Percentiles rank a stretch among this genome's conserved stretches.
Evolutionary conservation across 1,140 invertebrate genomes (phyloP).

Genomic region (Sarcophaga peregrina): DNA sequence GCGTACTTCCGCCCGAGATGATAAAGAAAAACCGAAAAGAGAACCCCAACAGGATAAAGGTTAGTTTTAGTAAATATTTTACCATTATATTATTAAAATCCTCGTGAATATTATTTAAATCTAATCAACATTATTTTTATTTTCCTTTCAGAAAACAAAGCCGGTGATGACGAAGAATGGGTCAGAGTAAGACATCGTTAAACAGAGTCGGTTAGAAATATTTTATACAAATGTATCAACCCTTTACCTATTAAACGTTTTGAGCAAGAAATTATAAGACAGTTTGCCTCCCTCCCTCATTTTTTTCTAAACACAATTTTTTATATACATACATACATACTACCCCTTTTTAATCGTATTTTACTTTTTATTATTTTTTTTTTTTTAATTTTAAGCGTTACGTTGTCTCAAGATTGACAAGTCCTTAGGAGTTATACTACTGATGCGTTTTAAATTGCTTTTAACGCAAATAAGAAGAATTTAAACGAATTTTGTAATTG

Average conservation of each 20-base stretch:
- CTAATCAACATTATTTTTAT: not conserved
- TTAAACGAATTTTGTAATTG: not conserved
- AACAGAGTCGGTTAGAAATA: constrained; percentile 33
- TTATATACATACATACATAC: constrained; percentile 33
- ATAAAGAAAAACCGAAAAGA: constrained; percentile 55
- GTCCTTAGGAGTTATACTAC: no score
- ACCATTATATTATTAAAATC: not conserved
- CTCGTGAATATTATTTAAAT: not conserved
- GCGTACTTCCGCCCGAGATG: constrained; percentile 60
- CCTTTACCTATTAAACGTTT: not conserved
- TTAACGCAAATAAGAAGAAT: not conserved
- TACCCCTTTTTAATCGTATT: constrained; percentile 31
- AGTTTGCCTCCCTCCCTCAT: constrained; percentile 19
- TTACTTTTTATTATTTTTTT: constrained; percentile 20
- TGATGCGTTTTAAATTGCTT: no score
- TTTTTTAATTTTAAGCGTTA: constrained; percentile 38
- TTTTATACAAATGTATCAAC: not conserved
- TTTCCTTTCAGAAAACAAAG: constrained; percentile 57
- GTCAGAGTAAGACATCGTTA: constrained; percentile 64
- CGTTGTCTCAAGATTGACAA: not conserved
- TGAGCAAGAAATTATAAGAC: not conserved
- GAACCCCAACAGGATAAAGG: constrained; percentile 60
- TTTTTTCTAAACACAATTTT: constrained; percentile 41
- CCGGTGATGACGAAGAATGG: constrained; percentile 63
- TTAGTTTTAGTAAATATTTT: constrained; percentile 44